A percentile compares a stretch with the other conserved stretches of the same genome.
These are phyloP conservation scores for Silurus aristotelis DNA, from an alignment of 2,797 vertebrate genomes.

Conservation along the genomic window DNA sequence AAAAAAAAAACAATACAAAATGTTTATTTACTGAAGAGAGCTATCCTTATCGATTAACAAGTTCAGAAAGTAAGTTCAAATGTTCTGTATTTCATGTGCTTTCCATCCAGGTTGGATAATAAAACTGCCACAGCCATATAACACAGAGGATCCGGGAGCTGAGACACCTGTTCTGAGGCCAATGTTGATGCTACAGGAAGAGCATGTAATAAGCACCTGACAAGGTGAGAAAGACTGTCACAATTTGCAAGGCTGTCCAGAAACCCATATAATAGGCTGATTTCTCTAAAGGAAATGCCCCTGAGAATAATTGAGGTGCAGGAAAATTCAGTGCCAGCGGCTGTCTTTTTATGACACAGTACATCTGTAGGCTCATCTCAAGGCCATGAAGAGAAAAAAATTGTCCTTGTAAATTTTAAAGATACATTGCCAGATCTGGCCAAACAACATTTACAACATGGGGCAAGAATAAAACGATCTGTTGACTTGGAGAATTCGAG, in stretches of 20 bases:
- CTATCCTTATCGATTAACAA: constrained; percentile 40
- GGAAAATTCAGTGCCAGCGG: constrained; percentile 41
- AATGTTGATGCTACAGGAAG: constrained; percentile 41
- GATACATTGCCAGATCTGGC: constrained; percentile 33
- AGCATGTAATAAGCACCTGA: constrained; percentile 60
- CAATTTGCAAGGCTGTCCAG: constrained; percentile 48
- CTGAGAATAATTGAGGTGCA: constrained; percentile 48
- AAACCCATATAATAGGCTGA: constrained; percentile 46
- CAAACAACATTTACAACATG: constrained; percentile 41
- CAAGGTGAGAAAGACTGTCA: constrained; percentile 46
- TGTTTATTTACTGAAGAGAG: background rate
- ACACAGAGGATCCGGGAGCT: constrained; percentile 24
- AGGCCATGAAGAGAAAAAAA: constrained; percentile 37
- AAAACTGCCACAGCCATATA: constrained; percentile 46
- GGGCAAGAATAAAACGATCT: constrained; percentile 12
- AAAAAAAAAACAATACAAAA: background rate
- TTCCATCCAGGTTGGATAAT: constrained; percentile 37
- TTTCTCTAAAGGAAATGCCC: constrained; percentile 49
- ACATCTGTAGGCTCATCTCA: constrained; percentile 43
- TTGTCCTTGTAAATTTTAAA: constrained; percentile 41
- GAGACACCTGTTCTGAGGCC: constrained; percentile 59
- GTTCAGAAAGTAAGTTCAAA: background rate
- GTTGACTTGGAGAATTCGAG: constrained; percentile 34
- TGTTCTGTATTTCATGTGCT: background rate
- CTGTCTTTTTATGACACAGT: constrained; percentile 43